Evolutionary conservation across 2,113 vertebrate genomes (phyloP).

Genomic region (Nerophis ophidion): DNA sequence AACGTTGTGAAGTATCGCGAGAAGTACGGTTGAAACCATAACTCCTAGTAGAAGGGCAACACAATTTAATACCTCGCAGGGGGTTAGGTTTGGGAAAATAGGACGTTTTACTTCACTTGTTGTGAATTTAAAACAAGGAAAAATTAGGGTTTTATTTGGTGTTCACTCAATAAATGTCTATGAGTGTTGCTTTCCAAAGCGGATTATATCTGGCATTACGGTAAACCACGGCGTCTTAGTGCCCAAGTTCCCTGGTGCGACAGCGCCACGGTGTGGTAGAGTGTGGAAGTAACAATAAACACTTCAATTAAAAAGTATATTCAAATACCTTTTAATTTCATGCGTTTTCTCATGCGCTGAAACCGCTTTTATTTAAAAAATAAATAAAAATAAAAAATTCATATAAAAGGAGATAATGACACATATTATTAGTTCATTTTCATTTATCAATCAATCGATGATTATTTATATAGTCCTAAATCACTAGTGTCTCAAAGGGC

Average conservation of each 20-base stretch:
- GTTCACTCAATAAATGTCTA: neutral
- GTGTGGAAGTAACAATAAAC: neutral
- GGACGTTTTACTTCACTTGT: neutral
- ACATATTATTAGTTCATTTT: constrained; percentile 22
- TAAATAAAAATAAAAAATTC: too few species aligned
- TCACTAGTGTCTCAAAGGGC: too few species aligned
- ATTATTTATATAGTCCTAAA: too few species aligned
- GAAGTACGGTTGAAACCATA: constrained; percentile 23
- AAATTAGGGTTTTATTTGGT: rapidly evolving
- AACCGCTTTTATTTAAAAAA: neutral
- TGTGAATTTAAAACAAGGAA: rapidly evolving
- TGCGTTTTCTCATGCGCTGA: constrained; percentile 25
- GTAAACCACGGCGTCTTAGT: constrained; percentile 24
- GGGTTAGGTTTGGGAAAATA: neutral
- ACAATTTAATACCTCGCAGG: neutral
- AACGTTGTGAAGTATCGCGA: constrained; percentile 48
- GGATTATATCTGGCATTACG: constrained; percentile 18
- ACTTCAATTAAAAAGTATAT: neutral
- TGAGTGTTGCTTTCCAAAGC: neutral
- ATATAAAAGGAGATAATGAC: constrained; percentile 45
- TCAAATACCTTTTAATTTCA: neutral
- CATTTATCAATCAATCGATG: constrained; percentile 41
- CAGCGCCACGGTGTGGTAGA: constrained; percentile 35
- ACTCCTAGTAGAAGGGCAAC: constrained; percentile 15
- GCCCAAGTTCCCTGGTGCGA: neutral